Evolutionary conservation across 2,888 invertebrate genomes (phyloP), one percentile per base, ranked within the genome.

Genomic region (Choristoneura rosaceana): DNA sequence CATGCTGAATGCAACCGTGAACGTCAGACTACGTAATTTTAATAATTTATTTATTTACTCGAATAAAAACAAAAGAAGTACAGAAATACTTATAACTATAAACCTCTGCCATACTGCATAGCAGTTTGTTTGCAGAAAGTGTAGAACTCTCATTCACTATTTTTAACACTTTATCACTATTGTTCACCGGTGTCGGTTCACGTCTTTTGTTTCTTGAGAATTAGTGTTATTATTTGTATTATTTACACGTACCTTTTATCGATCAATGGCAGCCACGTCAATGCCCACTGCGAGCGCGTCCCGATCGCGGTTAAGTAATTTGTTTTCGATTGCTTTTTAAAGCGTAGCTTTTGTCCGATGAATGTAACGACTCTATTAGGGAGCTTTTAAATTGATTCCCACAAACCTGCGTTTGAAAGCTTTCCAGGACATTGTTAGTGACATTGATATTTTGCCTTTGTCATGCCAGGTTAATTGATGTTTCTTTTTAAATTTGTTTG

Each of bases 231-330:
- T 4, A 38, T 7, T 38, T 38, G 38, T 38, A 7, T 38, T 38
- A 38, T 38, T 38, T 4, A 0, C 38, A 38, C 5, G 3, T 10
- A 43, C 12, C 43, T 3, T 3, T 12, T 12, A 12, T 14, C 47
- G n/a, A 47, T 47, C 47, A 5, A 47, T 17, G 8, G 8, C 52
- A 17, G 52, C 52, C 52, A 47, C 38, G 38, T 25, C 38, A 7
- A 5, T 7, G 7, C 38, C 7, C 7, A 38, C 7, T 38, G 38
- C 38, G 38, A 5, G 38, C 38, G 7, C 38, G 7, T 85, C 87
- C 78, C 77, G 84, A 85, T 75, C 74, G 76, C 75, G 78, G 78
- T 81, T 84, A 82, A 86, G 85, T 88, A 87, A 89, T 89, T 87
- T 87, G 84, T 84, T 88, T 87, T 85, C 83, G 80, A 84, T 87